Evolutionary conservation across 2,888 invertebrate genomes (phyloP).

Genomic region (Gymnoscelis rufifasciata): DNA sequence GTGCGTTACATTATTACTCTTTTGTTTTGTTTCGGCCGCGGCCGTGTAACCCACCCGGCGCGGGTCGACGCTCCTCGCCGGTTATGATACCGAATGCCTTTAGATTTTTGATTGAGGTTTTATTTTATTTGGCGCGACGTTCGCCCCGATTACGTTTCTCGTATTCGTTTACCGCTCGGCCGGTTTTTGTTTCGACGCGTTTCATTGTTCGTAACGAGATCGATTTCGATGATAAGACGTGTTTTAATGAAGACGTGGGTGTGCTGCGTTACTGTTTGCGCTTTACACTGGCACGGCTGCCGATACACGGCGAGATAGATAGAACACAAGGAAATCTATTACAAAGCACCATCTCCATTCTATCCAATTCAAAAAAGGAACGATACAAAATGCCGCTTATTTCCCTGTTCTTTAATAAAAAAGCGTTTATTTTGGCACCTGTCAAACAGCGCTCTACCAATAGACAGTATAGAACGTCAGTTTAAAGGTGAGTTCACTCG

Average conservation of each 20-base stretch:
- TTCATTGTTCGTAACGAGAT: conserved; percentile 76
- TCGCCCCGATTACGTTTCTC: conserved; percentile 71
- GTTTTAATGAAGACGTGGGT: conserved; percentile 76
- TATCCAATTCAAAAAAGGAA: neutral
- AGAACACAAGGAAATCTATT: neutral
- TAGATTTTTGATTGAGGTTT: conserved; percentile 77
- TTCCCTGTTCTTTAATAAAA: too few relatives aligned
- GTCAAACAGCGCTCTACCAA: conserved; percentile 1
- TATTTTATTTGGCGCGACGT: conserved; percentile 72
- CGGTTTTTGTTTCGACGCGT: conserved; percentile 73
- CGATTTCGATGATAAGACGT: conserved; percentile 68
- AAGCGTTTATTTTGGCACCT: neutral
- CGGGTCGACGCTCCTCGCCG: conserved; percentile 71
- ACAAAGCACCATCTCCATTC: neutral
- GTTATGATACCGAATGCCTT: conserved; percentile 74
- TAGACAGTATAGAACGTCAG: conserved; percentile 26
- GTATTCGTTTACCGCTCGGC: conserved; percentile 69
- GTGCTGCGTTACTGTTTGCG: conserved; percentile 47
- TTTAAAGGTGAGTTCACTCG: conserved; percentile 46
- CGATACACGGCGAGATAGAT: conserved; percentile 9
- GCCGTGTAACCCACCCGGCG: conserved; percentile 66
- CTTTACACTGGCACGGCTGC: conserved; percentile 32
- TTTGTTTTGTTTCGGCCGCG: conserved; percentile 63
- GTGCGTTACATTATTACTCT: conserved; percentile 76
- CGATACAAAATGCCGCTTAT: neutral